These are phyloP conservation scores for Antheraea yamamai DNA, from an alignment of 2,888 invertebrate species.

Conservation along the genomic window DNA sequence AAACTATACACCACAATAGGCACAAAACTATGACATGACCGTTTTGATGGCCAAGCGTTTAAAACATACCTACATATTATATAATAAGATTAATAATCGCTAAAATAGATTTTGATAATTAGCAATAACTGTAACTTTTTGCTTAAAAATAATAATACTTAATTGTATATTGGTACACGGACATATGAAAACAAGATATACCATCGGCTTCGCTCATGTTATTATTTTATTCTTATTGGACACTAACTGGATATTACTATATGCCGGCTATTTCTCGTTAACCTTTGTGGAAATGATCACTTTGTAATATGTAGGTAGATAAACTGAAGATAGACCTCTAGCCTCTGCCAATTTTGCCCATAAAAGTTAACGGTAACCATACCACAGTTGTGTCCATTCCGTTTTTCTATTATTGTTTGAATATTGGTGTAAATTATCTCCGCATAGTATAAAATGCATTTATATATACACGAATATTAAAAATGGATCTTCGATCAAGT, in stretches of 20 bases:
- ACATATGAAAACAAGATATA: too few species aligned
- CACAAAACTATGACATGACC: too few species aligned
- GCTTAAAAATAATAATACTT: too few species aligned
- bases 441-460: slow-evolving; percentile 19
- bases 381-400: slow-evolving; percentile 13
- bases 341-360: slow-evolving; percentile 19
- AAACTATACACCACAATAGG: too few species aligned
- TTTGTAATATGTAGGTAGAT: slow-evolving; percentile 12
- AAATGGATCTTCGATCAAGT: slow-evolving; percentile 37
- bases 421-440: not conserved
- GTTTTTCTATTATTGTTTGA: slow-evolving; percentile 27
- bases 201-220: too few species aligned
- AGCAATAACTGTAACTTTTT: too few species aligned
- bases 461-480: slow-evolving; percentile 24
- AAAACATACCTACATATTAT: too few species aligned
- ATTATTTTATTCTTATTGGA: too few species aligned
- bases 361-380: slow-evolving; percentile 22
- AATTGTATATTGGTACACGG: too few species aligned
- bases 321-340: slow-evolving; percentile 12
- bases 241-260: not conserved
- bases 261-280: not conserved
- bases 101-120: too few species aligned
- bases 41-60: too few species aligned
- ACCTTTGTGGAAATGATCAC: not conserved
- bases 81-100: too few species aligned